phyloP scores from a whole-genome alignment of 2,797 vertebrate species.

The Peromyscus melanophrys region DNA sequence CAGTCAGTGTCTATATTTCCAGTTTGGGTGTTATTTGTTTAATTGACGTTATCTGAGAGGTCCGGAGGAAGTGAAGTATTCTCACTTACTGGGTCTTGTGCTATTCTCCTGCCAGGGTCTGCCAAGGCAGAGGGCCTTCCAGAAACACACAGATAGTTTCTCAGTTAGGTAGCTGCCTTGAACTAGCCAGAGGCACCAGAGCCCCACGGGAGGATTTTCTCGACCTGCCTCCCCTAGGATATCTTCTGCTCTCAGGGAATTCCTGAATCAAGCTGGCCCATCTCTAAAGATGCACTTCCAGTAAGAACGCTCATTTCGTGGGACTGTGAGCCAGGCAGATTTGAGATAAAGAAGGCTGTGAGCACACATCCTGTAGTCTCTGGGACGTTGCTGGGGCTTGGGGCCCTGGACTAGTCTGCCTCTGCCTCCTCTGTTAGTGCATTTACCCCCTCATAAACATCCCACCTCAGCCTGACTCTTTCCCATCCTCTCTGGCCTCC shows the following conservation, averaged over 20 bases:
- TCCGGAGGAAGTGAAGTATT: background rate
- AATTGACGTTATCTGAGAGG: background rate
- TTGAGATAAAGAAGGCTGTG: background rate
- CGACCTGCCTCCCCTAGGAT: rapidly evolving
- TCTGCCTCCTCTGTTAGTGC: background rate
- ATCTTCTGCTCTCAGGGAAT: background rate
- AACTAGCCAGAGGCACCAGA: background rate
- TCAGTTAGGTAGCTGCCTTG: background rate
- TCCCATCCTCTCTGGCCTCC: background rate
- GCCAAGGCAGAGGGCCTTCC: background rate
- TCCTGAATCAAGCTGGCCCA: background rate
- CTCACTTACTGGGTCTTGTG: background rate
- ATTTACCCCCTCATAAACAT: background rate
- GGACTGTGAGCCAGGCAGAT: background rate
- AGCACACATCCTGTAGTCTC: rapidly evolving
- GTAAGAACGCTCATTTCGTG: background rate
- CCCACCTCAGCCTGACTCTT: rapidly evolving
- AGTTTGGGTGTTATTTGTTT: background rate
- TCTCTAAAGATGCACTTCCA: background rate
- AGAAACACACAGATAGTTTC: rapidly evolving
- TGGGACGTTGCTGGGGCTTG: background rate
- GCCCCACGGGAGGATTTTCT: background rate
- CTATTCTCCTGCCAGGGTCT: rapidly evolving
- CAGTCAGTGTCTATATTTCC: background rate
- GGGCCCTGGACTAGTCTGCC: background rate